Conservation (phyloP, 1,140 invertebrate genomes). For the Drosophila obscura region DNA sequence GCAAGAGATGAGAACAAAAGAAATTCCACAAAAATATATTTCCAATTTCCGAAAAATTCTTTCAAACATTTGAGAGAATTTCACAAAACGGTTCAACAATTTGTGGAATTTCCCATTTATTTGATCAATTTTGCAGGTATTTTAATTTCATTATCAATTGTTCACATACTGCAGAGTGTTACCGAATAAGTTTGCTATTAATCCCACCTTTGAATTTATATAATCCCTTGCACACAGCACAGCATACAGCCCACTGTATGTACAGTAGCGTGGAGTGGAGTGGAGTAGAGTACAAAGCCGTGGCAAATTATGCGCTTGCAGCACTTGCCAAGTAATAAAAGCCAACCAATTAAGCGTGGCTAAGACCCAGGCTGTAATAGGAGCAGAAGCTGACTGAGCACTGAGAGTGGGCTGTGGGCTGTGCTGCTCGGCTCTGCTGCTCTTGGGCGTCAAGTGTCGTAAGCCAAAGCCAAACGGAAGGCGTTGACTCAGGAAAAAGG, state of each 20-base stretch:
- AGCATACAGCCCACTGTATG: slow-evolving; percentile 43
- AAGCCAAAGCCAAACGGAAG: slow-evolving; percentile 72
- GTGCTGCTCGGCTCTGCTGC: slow-evolving; percentile 8
- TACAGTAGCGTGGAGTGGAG: not conserved
- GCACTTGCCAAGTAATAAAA: slow-evolving; percentile 76
- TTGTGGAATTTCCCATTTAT: too few species aligned
- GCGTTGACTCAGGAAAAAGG: slow-evolving; percentile 61
- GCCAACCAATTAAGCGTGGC: slow-evolving; percentile 79
- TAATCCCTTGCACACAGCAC: too few species aligned
- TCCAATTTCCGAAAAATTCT: too few species aligned
- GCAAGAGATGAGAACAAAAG: not conserved
- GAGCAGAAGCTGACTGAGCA: slow-evolving; percentile 17
- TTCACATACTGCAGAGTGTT: too few species aligned
- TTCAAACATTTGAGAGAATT: too few species aligned
- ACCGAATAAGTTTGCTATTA: too few species aligned
- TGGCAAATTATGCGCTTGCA: slow-evolving; percentile 69
- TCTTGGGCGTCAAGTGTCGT: slow-evolving; percentile 72
- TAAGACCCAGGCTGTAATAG: slow-evolving; percentile 70
- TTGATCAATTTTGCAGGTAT: too few species aligned
- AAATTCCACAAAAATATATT: too few species aligned
- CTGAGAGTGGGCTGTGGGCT: slow-evolving; percentile 3
- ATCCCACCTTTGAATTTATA: too few species aligned
- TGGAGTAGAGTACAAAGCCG: not conserved
- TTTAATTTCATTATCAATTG: too few species aligned
- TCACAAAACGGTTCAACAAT: too few species aligned